Conservation (phyloP, 2,888 invertebrate species). For the Microdon myrmicae region DNA sequence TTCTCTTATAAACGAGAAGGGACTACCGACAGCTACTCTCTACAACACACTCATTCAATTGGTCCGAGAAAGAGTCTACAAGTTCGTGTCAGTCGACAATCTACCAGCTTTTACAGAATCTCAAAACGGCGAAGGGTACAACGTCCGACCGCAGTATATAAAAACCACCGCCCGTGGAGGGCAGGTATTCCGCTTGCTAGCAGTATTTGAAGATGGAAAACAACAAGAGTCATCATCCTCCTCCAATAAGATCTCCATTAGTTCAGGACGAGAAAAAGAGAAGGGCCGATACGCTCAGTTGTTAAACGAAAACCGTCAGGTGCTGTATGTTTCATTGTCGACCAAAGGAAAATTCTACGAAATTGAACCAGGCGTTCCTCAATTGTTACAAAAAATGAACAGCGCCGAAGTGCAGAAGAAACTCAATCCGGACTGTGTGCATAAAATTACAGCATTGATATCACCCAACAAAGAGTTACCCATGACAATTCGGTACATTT, state of each 20-base stretch:
- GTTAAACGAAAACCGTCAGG: slow-evolving; percentile 77
- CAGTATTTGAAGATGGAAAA: slow-evolving; percentile 79
- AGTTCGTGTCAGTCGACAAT: slow-evolving; percentile 67
- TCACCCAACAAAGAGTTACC: slow-evolving; percentile 61
- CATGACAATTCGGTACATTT: slow-evolving; percentile 63
- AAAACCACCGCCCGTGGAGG: slow-evolving; percentile 78
- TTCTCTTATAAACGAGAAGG: slow-evolving; percentile 75
- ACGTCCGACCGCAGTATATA: slow-evolving; percentile 70
- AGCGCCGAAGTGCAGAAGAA: slow-evolving; percentile 59
- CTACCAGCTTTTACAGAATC: slow-evolving; percentile 66
- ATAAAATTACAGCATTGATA: slow-evolving; percentile 62
- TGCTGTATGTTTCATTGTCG: slow-evolving; percentile 79
- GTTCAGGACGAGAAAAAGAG: slow-evolving; percentile 64
- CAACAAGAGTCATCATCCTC: slow-evolving; percentile 57
- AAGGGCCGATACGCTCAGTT: slow-evolving; percentile 77
- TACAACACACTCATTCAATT: slow-evolving; percentile 75
- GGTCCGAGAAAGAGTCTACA: slow-evolving; percentile 74
- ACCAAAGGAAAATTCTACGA: slow-evolving; percentile 81
- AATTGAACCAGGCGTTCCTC: slow-evolving; percentile 71
- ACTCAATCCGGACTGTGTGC: slow-evolving; percentile 65
- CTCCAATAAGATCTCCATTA: slow-evolving; percentile 47
- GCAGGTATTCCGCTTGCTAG: slow-evolving; percentile 77
- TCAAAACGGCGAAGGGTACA: slow-evolving; percentile 54
- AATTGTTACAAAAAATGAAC: slow-evolving; percentile 62
- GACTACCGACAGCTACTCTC: slow-evolving; percentile 73